Percentiles rank a stretch among this genome's conserved stretches.
Conservation (phyloP, 1,140 invertebrate species). For the Habropoda laboriosa region DNA sequence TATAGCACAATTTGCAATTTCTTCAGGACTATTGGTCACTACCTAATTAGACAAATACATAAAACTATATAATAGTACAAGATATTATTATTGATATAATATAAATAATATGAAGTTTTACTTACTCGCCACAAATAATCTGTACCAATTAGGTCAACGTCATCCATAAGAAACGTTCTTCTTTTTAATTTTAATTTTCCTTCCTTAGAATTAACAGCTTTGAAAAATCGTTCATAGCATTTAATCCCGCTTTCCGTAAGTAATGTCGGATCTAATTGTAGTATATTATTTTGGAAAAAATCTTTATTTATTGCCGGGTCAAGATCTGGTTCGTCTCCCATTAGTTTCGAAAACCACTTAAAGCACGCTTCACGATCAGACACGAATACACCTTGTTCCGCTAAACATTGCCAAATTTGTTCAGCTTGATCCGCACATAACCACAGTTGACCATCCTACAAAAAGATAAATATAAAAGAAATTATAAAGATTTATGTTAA, state of each 20-base stretch:
- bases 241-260: conserved; percentile 98
- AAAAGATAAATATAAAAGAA: conserved; percentile 1
- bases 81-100: neutral
- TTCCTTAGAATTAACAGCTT: conserved; percentile 97
- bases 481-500: neutral
- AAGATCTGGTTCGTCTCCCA: conserved; percentile 98
- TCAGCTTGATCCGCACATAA: conserved; percentile 97
- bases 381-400: conserved; percentile 95
- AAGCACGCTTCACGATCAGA: conserved; percentile 98
- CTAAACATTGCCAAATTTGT: conserved; percentile 98
- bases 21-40: conserved; percentile 93
- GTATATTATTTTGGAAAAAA: conserved; percentile 98
- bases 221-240: conserved; percentile 97
- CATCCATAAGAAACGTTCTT: conserved; percentile 91
- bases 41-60: conserved; percentile 82
- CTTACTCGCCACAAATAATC: conserved; percentile 97
- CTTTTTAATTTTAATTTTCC: conserved; percentile 94
- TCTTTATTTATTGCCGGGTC: conserved; percentile 98
- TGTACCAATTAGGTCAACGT: conserved; percentile 95
- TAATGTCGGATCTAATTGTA: conserved; percentile 94
- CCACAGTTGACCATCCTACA: conserved; percentile 94
- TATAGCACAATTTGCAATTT: conserved; percentile 95
- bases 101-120: conserved; percentile 22
- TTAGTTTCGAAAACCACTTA: conserved; percentile 99
- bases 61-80: neutral